These are phyloP conservation scores for Scolopax rusticola DNA, from an alignment of 2,797 vertebrate genomes.

Conservation along the genomic window DNA sequence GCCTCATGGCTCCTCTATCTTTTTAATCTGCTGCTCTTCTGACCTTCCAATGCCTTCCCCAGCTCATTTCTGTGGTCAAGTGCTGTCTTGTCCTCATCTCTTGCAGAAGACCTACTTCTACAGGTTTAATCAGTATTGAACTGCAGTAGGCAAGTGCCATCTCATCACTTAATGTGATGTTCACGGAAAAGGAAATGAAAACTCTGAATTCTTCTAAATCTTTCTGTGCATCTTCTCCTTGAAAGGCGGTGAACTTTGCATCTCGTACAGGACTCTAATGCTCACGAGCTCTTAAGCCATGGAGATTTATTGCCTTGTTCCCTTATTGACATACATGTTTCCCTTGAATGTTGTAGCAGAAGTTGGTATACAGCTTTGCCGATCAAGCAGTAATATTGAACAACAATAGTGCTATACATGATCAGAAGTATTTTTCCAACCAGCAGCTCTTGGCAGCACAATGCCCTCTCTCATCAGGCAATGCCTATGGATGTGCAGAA, in stretches of 20 bases:
- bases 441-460: slow-evolving; percentile 63
- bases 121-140: not conserved
- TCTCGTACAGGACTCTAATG: not conserved
- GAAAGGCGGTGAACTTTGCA: not conserved
- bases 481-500: slow-evolving; percentile 42
- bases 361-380: not conserved
- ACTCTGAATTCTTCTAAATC: not conserved
- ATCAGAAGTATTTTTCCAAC: slow-evolving; percentile 55
- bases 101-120: not conserved
- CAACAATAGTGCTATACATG: slow-evolving; percentile 50
- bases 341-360: not conserved
- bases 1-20: not conserved
- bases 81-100: not conserved
- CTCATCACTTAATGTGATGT: not conserved
- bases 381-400: not conserved
- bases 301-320: not conserved
- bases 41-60: not conserved
- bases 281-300: not conserved
- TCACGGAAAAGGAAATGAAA: not conserved
- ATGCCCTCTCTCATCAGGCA: slow-evolving; percentile 68
- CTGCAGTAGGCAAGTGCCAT: not conserved
- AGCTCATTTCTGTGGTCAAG: not conserved
- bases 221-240: not conserved
- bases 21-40: not conserved
- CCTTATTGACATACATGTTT: not conserved